Evolutionary conservation across 2,113 vertebrate genomes (phyloP).

Genomic region (Poicephalus gulielmi): DNA sequence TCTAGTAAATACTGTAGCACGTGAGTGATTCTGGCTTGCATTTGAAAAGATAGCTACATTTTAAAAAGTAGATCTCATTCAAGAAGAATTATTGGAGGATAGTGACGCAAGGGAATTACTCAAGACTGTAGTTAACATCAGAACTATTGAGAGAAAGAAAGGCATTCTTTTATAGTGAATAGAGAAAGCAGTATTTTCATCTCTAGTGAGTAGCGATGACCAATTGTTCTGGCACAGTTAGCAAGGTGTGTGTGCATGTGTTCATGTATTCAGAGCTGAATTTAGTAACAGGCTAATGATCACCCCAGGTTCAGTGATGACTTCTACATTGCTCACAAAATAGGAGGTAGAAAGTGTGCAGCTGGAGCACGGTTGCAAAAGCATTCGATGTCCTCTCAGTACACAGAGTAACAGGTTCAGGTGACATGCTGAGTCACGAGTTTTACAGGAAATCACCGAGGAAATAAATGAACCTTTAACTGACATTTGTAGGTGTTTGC

Average conservation of each 20-base stretch:
- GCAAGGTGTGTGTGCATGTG: neutral
- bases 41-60: neutral
- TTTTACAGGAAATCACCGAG: conserved; percentile 38
- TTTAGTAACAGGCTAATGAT: conserved; percentile 3
- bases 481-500: neutral
- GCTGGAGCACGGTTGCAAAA: neutral
- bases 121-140: neutral
- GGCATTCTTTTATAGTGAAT: neutral
- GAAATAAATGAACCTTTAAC: conserved; percentile 54
- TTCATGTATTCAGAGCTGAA: neutral
- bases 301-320: neutral
- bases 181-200: neutral
- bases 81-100: neutral
- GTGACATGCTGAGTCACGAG: conserved; percentile 27
- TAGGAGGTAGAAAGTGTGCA: neutral
- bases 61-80: neutral
- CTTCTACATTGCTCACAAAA: conserved; percentile 6
- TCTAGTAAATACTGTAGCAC: neutral
- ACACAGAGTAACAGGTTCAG: conserved; percentile 21
- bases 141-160: neutral
- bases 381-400: neutral
- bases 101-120: neutral
- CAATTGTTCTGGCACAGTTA: neutral
- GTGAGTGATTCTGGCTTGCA: neutral
- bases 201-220: neutral